Conservation (phyloP, 2,888 invertebrate species). For the Asteroscopus sphinx region DNA sequence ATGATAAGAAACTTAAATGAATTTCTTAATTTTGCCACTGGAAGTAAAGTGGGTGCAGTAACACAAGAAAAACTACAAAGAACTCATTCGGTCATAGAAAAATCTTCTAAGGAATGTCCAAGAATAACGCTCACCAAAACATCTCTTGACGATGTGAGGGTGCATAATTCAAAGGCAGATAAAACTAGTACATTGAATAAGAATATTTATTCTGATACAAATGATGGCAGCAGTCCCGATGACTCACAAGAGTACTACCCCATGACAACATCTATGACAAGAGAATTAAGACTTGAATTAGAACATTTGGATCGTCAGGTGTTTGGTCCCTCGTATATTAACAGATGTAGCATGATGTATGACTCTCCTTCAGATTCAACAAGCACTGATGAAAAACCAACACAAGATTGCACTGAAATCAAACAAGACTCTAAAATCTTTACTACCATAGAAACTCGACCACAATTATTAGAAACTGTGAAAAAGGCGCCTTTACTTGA, state of each 20-base stretch:
- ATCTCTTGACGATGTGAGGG: conserved; percentile 74
- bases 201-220: conserved; percentile 73
- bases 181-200: conserved; percentile 70
- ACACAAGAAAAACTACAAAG: conserved; percentile 76
- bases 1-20: conserved; percentile 95
- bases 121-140: conserved; percentile 80
- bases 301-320: conserved; percentile 96
- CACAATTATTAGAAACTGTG: conserved; percentile 67
- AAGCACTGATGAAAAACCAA: conserved; percentile 81
- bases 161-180: conserved; percentile 67
- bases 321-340: conserved; percentile 90
- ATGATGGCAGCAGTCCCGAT: conserved; percentile 93
- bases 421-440: conserved; percentile 67
- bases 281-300: conserved; percentile 94
- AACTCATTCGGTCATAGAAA: conserved; percentile 78
- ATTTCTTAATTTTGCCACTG: conserved; percentile 94
- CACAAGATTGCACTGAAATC: conserved; percentile 66
- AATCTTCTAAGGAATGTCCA: conserved; percentile 74
- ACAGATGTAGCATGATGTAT: conserved; percentile 78
- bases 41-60: conserved; percentile 84
- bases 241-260: conserved; percentile 96
- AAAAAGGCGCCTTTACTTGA: conserved; percentile 81
- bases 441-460: conserved; percentile 65
- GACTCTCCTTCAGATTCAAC: conserved; percentile 85
- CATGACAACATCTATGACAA: conserved; percentile 96